Evolutionary conservation across 2,797 vertebrate genomes (phyloP), one percentile per base, ranked within the genome.

Genomic region (Paedocypris micromegethes): DNA sequence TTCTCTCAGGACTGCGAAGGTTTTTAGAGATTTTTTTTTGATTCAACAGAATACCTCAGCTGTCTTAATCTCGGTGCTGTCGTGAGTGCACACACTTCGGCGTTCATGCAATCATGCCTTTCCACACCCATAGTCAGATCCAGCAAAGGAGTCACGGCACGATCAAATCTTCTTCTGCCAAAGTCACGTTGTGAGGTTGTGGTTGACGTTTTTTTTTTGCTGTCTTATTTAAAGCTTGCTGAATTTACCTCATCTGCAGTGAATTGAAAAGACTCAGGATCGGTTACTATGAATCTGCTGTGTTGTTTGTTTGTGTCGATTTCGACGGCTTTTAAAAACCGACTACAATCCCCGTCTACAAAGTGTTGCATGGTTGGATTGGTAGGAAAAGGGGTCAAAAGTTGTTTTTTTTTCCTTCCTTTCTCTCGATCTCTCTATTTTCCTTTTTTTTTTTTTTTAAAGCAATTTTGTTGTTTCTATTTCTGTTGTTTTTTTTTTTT

Each of bases 31-130:
- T 66, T 58, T 23, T 23, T 23, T 23, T 76, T 70, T 40, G 40
- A 72, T 64, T 62, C 64, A 63, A 75, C 72, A 63, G 52, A 72
- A 75, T 81, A 81, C 78, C 78, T 81, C 81, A 67, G 52, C 66
- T 61, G 65, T 76, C 54, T 76, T 73, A 69, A 70, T 51, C 41
- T 46, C 23, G 55, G 70, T 53, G 55, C 63, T 61, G 53, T 55
- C 60, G 44, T 63, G 47, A 60, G 63, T 9, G 59, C 5, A 47
- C 58, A 60, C 50, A 9, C 63, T 59, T 71, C 5, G 6, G 63
- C 55, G 67, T 56, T 69, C 66, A 68, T 72, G 56, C 62, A 64
- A 43, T 72, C 55, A 77, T 72, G 75, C 68, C 64, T 67, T 68
- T 58, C 55, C 59, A n/a, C 39, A 43, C 59, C 61, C 62, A 58